A percentile compares a stretch with the other conserved stretches of the same genome.
These are phyloP conservation scores for Saccostrea cuccullata DNA, from an alignment of 1,140 invertebrate species.

Conservation along the genomic window DNA sequence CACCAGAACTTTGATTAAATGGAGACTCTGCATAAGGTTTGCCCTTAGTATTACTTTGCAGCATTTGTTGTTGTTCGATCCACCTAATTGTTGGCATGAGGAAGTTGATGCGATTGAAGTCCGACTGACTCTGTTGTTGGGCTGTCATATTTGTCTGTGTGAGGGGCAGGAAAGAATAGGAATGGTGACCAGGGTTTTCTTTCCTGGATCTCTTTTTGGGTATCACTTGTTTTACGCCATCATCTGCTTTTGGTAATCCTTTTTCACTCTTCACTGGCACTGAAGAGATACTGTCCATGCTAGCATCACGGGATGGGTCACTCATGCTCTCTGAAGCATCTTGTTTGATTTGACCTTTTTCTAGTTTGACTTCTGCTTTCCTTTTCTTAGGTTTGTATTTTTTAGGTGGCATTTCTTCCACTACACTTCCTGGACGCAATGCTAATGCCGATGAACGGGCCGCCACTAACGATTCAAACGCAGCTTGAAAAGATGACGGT, in stretches of 20 bases:
- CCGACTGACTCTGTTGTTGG: conserved; percentile 38
- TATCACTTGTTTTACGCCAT: conserved; percentile 22
- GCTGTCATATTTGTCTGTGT: conserved; percentile 26
- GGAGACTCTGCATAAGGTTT: conserved; percentile 20
- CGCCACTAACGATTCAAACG: conserved; percentile 57
- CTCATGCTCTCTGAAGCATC: not conserved
- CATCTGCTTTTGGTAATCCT: not conserved
- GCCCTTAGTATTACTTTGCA: conserved; percentile 48
- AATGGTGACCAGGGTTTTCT: conserved; percentile 27
- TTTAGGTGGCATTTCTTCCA: conserved; percentile 36
- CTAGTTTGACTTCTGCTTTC: not conserved
- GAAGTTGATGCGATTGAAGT: conserved; percentile 56
- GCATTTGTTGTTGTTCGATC: conserved; percentile 58
- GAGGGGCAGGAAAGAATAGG: conserved; percentile 54
- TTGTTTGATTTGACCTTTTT: not conserved
- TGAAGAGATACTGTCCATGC: not conserved
- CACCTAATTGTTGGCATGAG: conserved; percentile 56
- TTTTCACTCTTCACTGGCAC: not conserved
- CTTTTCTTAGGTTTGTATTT: conserved; percentile 16
- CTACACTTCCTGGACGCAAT: conserved; percentile 39
- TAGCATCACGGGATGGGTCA: not conserved
- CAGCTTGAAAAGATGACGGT: conserved; percentile 61
- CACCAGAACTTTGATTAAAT: conserved; percentile 43
- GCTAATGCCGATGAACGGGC: conserved; percentile 20
- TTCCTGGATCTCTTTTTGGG: conserved; percentile 51